A percentile compares a stretch with the other conserved stretches of the same genome.
Evolutionary conservation across 2,888 invertebrate genomes (phyloP).

Genomic region (Merodon equestris): DNA sequence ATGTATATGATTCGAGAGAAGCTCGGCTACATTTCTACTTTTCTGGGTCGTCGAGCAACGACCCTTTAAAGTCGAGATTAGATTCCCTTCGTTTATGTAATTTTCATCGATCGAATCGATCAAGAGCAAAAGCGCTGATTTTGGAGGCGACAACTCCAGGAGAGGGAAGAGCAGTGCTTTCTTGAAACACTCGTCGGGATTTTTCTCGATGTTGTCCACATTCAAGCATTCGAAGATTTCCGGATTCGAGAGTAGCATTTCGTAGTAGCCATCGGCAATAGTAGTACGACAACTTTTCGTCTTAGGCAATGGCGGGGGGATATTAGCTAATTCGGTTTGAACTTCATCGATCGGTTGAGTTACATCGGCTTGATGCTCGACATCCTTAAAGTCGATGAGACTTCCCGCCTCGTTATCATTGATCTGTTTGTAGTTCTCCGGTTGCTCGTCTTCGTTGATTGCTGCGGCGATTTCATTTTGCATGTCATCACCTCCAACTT

Average conservation of each 20-base stretch:
- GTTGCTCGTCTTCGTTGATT: constrained; percentile 74
- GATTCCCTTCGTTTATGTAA: constrained; percentile 80
- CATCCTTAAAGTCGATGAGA: constrained; percentile 70
- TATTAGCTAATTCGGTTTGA: constrained; percentile 66
- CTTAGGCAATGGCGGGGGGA: constrained; percentile 79
- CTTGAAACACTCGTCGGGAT: constrained; percentile 95
- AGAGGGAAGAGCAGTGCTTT: constrained; percentile 92
- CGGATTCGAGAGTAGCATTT: constrained; percentile 87
- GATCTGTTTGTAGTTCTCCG: constrained; percentile 60
- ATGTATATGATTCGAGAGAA: constrained; percentile 93
- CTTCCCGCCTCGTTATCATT: constrained; percentile 57
- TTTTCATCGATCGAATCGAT: constrained; percentile 96
- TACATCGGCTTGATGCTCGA: constrained; percentile 37
- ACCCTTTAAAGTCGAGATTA: constrained; percentile 81
- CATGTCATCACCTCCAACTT: constrained; percentile 75
- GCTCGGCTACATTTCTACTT: constrained; percentile 87
- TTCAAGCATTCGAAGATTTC: constrained; percentile 90
- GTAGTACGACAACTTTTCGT: constrained; percentile 82
- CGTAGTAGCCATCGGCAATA: constrained; percentile 89
- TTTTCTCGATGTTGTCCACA: constrained; percentile 89
- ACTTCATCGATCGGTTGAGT: constrained; percentile 74
- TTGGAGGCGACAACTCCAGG: constrained; percentile 91
- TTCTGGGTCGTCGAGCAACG: constrained; percentile 76
- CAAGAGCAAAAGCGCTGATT: constrained; percentile 89
- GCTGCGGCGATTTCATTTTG: constrained; percentile 77